A percentile compares a stretch with the other conserved stretches of the same genome.
Conservation (phyloP, 1,140 invertebrate species). For the Ceratitis capitata region DNA sequence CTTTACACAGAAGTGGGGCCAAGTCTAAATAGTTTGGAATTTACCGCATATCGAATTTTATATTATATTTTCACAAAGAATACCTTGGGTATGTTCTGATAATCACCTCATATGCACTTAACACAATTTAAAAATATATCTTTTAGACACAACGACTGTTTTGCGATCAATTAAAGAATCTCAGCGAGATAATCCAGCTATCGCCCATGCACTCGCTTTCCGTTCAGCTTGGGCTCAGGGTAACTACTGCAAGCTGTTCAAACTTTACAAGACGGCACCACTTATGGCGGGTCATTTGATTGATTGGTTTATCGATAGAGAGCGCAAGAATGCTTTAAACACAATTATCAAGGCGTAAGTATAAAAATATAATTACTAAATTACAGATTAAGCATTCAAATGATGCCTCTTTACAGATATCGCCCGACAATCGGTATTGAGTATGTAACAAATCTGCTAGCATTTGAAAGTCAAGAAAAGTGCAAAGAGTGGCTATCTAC, state of each 20-base stretch:
- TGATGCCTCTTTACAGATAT: constrained; percentile 81
- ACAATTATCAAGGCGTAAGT: constrained; percentile 96
- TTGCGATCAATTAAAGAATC: constrained; percentile 80
- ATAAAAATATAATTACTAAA: not conserved
- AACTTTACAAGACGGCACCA: constrained; percentile 86
- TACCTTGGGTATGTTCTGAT: constrained; percentile 80
- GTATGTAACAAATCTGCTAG: constrained; percentile 86
- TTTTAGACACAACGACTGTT: constrained; percentile 91
- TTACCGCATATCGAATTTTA: constrained; percentile 93
- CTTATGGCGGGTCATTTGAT: constrained; percentile 96
- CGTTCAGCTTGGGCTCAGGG: constrained; percentile 89
- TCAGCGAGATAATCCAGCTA: constrained; percentile 85
- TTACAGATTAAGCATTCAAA: not conserved
- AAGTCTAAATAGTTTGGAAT: constrained; percentile 81
- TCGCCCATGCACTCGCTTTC: constrained; percentile 87
- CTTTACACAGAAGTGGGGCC: constrained; percentile 82
- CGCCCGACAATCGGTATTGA: constrained; percentile 88
- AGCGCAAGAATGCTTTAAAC: constrained; percentile 90
- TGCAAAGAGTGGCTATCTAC: constrained; percentile 87
- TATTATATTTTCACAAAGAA: constrained; percentile 98
- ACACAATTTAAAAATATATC: not conserved
- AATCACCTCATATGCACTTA: no score
- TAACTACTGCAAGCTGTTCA: constrained; percentile 93
- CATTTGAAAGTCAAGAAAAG: constrained; percentile 83
- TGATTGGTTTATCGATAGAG: constrained; percentile 95